A percentile compares a stretch with the other conserved stretches of the same genome.
Evolutionary conservation across 2,888 invertebrate species (phyloP).

Genomic region (Lathronympha strigana): DNA sequence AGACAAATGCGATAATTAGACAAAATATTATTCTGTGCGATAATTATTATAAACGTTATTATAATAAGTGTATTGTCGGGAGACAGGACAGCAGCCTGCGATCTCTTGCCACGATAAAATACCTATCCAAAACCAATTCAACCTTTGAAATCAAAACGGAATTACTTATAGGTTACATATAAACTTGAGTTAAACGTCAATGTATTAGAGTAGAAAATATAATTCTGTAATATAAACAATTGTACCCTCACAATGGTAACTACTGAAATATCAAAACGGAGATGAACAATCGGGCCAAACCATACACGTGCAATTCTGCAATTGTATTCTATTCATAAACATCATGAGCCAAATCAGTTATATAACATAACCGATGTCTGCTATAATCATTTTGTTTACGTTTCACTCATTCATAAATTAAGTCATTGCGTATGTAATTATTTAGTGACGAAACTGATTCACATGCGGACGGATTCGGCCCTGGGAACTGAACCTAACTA

Average conservation of each 20-base stretch:
- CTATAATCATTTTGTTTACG: background rate
- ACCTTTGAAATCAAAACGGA: conserved; percentile 62
- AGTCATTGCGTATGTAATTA: background rate
- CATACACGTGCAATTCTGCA: conserved; percentile 12
- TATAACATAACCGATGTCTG: background rate
- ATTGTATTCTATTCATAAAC: background rate
- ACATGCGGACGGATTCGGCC: conserved; percentile 14
- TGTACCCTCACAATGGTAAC: conserved; percentile 31
- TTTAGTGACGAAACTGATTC: background rate
- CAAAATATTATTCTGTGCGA: conserved; percentile 52
- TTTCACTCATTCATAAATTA: background rate
- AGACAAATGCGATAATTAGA: conserved; percentile 49
- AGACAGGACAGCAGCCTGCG: conserved; percentile 49
- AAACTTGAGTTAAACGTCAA: conserved; percentile 33
- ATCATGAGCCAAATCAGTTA: conserved; percentile 1
- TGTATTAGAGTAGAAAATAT: conserved; percentile 36
- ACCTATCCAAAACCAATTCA: conserved; percentile 50
- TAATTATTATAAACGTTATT: conserved; percentile 47
- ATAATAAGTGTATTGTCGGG: conserved; percentile 39
- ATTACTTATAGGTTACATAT: conserved; percentile 50
- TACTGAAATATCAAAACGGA: conserved; percentile 36
- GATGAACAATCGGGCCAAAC: conserved; percentile 21
- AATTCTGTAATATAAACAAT: conserved; percentile 27
- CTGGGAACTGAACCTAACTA: conserved; percentile 39
- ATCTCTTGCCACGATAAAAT: conserved; percentile 56